Base-by-base conservation (phyloP, 1,140 invertebrate genomes). In the Hermetia illucens region DNA sequence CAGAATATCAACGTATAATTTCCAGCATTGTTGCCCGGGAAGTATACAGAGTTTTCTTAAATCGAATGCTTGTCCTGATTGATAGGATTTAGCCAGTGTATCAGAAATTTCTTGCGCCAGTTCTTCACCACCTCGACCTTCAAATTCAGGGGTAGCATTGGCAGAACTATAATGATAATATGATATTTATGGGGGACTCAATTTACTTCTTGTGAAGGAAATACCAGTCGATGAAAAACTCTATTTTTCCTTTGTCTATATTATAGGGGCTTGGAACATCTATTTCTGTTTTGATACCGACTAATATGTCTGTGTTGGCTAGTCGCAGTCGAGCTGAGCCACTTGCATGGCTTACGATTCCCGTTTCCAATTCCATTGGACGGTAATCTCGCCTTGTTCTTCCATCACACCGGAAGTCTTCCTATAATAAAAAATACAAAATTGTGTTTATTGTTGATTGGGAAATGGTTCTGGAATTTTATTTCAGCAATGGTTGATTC, bases 141-240 rank as follows among this genome's bases (percentile, higher is more conserved):
- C 91, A 72, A 95, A 95, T 55, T 81, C 80, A 20, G 88, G 87
- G n/a, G 85, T 85, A 5, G 92, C 92, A 75, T 92, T 94, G 4
- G 90, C 89, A 34, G 89, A 93, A 58, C 55, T 58, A 20, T 0
- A 34, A 17, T 21, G 13, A 21, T 30, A 22, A 25, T 25, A 12
- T 15, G 19, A 25, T 13, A 20, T 13, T 2, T 12, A 21, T 36
- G 3, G n/a, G 2, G 19, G 12, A 4, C 1, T 16, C 19, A 5
- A 10, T 5, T 24, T 5, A 6, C 15, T 21, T 12, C 13, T n/a
- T 36, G 16, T 17, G 25, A 10, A 3, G 9, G 16, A 9, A 24
- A 31, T 41, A 58, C 55, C 90, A 95, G 58, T 95, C 90, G 18
- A 95, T 86, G 70, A 92, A 92, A 63, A 96, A 95, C 57, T 95